Evolutionary conservation across 2,113 vertebrate species (phyloP), one percentile per base, ranked within the genome.

Genomic region (Neogobius melanostomus): DNA sequence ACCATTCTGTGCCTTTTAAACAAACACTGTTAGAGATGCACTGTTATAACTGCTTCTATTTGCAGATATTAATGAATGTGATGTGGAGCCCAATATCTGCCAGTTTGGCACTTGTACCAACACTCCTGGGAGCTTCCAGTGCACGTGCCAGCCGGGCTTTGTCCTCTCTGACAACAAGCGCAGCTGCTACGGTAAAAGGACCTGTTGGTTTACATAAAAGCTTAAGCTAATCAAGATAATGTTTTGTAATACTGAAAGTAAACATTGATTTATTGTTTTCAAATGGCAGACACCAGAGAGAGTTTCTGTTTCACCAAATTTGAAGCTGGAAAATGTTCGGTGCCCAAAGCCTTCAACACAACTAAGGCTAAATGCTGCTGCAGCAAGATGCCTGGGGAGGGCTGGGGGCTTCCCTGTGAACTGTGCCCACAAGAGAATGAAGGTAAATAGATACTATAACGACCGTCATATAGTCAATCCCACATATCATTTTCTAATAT

Each of bases 291-390:
- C 66, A 98, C 94, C 0, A 93, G 95, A 15, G 91, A 94, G 83
- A 96, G 95, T 81, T 97, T 97, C 93, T 98, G 97, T 79, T 98
- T 98, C 90, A 97, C 96, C 7, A 94, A 89, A 56, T 98, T 98
- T 0, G 95, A 98, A 60, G 91, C 92, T 0, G 94, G 96, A 0
- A 96, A 95, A 84, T 99, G 97, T 76, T 94, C 94, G 0, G 92
- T 94, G 14, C 96, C 96, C 72, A 98, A 96, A 76, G 93, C 95
- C 48, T 95, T 94, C 82, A 98, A 98, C 91, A 95, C 94, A 75
- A 98, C 96, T 76, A 98, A 98, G 82, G 94, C 94, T 66, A 94
- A 92, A 79, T 98, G 97, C 83, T 99, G 97, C 80, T 98, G 97
- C 87, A 98, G 95, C 87, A 94, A 93, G 84, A 95, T 95, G 94